These are phyloP conservation scores for Philotrypesis tridentata DNA, from an alignment of 1,140 invertebrate genomes.

Conservation along the genomic window DNA sequence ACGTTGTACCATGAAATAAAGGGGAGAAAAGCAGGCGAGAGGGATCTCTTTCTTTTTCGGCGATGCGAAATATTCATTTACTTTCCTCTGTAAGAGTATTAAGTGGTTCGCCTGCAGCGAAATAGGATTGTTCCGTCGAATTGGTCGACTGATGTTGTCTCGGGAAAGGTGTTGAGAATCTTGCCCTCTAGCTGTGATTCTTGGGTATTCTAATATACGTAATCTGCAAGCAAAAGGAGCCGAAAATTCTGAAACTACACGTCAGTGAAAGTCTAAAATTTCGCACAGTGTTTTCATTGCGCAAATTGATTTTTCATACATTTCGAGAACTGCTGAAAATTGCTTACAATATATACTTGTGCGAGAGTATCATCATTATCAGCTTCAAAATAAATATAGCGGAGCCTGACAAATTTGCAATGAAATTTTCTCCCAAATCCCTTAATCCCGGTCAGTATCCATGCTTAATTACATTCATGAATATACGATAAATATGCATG, in stretches of 20 bases:
- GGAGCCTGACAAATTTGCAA: background rate
- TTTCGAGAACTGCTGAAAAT: too few relatives aligned
- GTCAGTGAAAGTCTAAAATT: too few relatives aligned
- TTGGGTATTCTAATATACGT: too few relatives aligned
- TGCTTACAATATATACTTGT: too few relatives aligned
- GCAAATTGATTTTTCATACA: too few relatives aligned
- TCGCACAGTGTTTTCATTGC: too few relatives aligned
- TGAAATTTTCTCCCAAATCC: background rate
- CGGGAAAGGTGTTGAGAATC: background rate
- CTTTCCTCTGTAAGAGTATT: slow-evolving; percentile 29
- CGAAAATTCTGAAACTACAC: too few relatives aligned
- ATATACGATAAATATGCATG: slow-evolving; percentile 36
- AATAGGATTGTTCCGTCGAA: background rate
- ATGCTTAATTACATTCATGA: slow-evolving; percentile 38
- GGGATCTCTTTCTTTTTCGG: background rate
- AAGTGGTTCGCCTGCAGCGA: background rate
- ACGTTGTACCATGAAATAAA: too few relatives aligned
- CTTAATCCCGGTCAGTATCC: background rate
- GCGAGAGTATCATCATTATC: too few relatives aligned
- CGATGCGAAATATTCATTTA: slow-evolving; percentile 5
- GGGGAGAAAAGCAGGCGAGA: background rate
- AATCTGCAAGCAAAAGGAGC: too few relatives aligned
- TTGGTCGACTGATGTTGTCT: background rate
- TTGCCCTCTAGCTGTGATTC: background rate
- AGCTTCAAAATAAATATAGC: background rate